Percentiles rank a stretch among this genome's conserved stretches.
Conservation (phyloP, 2,888 invertebrate genomes). For the Uropetala carovei region DNA sequence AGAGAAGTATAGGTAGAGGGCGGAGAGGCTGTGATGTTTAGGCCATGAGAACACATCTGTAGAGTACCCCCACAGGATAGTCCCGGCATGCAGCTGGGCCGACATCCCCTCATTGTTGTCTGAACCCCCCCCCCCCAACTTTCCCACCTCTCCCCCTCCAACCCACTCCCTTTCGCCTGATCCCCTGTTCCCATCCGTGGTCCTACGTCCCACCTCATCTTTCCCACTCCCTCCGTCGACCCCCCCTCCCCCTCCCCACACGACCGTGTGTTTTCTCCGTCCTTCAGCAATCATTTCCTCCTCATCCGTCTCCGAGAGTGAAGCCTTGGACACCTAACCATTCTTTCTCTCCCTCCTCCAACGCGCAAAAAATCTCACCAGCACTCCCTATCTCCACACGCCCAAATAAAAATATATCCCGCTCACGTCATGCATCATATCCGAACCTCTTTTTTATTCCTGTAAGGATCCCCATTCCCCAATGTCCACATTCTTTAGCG, state of each 20-base stretch:
- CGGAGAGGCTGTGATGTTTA: not conserved
- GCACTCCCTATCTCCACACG: too few relatives aligned
- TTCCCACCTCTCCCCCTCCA: not conserved
- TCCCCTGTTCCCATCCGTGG: not conserved
- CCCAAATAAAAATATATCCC: too few relatives aligned
- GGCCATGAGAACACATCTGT: not conserved
- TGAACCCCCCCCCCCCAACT: not conserved
- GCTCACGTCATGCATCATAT: too few relatives aligned
- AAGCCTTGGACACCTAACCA: not conserved
- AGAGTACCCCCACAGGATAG: not conserved
- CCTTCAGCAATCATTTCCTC: constrained; percentile 33
- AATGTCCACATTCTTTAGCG: too few relatives aligned
- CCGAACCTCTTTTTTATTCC: too few relatives aligned
- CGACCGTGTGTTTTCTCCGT: not conserved
- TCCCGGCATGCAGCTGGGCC: constrained; percentile 40
- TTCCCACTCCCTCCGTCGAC: not conserved
- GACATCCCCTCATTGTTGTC: constrained; percentile 2
- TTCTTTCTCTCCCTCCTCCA: too few relatives aligned
- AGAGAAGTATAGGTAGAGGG: not conserved
- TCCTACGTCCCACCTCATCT: not conserved
- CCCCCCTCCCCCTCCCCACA: not conserved
- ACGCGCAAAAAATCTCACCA: too few relatives aligned
- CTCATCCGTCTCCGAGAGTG: constrained; percentile 23
- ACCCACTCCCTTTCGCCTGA: not conserved
- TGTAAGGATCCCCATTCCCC: too few relatives aligned